phyloP scores from a whole-genome alignment of 1,140 invertebrate genomes.

The Micrasema minimum region DNA sequence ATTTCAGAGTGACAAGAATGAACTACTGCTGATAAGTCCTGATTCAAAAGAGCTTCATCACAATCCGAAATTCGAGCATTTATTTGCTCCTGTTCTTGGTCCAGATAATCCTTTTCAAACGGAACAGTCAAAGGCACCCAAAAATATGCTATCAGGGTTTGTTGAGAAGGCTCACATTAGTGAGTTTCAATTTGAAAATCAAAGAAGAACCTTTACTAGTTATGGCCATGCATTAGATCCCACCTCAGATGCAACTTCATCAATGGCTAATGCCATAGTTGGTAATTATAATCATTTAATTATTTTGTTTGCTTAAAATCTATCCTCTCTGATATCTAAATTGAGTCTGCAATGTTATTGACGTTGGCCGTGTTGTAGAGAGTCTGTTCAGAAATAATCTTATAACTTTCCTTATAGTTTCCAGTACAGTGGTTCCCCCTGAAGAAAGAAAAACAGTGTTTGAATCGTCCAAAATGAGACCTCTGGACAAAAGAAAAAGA shows the following conservation, averaged over 20 bases:
- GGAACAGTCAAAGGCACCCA: conserved; percentile 84
- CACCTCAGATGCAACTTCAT: conserved; percentile 76
- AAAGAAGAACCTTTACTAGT: conserved; percentile 93
- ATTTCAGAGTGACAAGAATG: conserved; percentile 68
- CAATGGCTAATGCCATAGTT: conserved; percentile 75
- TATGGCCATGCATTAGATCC: conserved; percentile 98
- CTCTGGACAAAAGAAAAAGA: conserved; percentile 89
- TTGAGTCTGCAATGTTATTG: too few species aligned
- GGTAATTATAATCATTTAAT: too few species aligned
- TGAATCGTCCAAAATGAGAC: conserved; percentile 79
- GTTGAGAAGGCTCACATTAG: conserved; percentile 95
- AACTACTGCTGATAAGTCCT: conserved; percentile 74
- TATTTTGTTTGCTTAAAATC: too few species aligned
- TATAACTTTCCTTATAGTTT: too few species aligned
- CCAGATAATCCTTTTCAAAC: conserved; percentile 93
- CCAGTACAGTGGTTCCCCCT: conserved; percentile 60
- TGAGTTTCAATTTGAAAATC: conserved; percentile 98
- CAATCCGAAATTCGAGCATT: conserved; percentile 92
- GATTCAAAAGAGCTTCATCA: conserved; percentile 79
- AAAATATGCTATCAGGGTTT: conserved; percentile 95
- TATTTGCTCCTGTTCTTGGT: conserved; percentile 89
- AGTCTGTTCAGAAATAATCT: too few species aligned
- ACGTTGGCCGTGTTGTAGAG: too few species aligned
- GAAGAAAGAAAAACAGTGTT: conserved; percentile 86
- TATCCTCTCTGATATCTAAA: too few species aligned